phyloP scores from a whole-genome alignment of 2,113 vertebrate genomes.

The Pandion haliaetus region DNA sequence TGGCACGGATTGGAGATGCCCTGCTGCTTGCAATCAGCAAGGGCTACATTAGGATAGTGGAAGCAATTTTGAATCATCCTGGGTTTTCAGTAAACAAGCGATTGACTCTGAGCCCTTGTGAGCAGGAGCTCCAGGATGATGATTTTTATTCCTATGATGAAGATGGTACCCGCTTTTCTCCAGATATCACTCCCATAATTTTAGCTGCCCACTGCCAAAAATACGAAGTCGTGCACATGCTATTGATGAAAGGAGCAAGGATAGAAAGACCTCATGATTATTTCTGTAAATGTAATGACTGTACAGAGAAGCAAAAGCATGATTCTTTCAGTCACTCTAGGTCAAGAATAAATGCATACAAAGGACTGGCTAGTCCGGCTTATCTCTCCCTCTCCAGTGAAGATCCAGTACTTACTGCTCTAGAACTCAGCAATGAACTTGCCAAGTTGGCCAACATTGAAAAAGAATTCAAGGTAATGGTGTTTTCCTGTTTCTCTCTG shows the following conservation, averaged over 20 bases:
- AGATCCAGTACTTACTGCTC: conserved; percentile 86
- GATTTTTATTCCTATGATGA: conserved; percentile 92
- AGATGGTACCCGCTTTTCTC: conserved; percentile 89
- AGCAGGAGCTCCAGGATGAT: conserved; percentile 84
- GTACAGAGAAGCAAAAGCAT: conserved; percentile 81
- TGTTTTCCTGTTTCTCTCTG: neutral
- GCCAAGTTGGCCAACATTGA: conserved; percentile 89
- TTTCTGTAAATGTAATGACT: conserved; percentile 87
- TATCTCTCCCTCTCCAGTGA: conserved; percentile 88
- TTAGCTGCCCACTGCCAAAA: conserved; percentile 90
- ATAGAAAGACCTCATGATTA: conserved; percentile 89
- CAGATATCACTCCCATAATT: conserved; percentile 87
- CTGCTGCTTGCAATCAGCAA: conserved; percentile 89
- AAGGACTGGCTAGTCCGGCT: conserved; percentile 85
- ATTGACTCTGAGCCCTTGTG: conserved; percentile 84
- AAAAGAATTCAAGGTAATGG: conserved; percentile 88
- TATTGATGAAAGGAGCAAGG: conserved; percentile 82
- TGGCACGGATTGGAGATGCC: conserved; percentile 87
- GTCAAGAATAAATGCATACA: conserved; percentile 88
- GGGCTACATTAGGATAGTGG: conserved; percentile 89
- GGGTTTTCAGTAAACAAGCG: conserved; percentile 81
- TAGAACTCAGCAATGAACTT: conserved; percentile 89
- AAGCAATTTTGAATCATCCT: conserved; percentile 85
- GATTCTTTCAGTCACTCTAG: conserved; percentile 88
- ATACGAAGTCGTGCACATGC: conserved; percentile 89